These are phyloP conservation scores for Leptoclinus maculatus DNA, from an alignment of 2,797 vertebrate genomes.

Conservation along the genomic window DNA sequence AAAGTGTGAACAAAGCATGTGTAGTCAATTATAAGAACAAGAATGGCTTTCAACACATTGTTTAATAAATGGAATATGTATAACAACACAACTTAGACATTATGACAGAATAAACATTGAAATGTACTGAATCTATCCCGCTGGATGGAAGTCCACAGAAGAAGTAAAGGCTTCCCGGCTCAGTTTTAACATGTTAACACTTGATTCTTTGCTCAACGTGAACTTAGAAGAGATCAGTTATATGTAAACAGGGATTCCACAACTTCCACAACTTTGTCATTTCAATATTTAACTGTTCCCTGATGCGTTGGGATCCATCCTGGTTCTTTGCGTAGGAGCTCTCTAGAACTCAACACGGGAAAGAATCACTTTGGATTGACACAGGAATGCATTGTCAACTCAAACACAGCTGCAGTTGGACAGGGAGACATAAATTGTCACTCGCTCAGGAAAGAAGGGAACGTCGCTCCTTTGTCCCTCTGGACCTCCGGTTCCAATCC, in stretches of 20 bases:
- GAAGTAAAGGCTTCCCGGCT: background rate
- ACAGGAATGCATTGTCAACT: conserved; percentile 30
- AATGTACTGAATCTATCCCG: background rate
- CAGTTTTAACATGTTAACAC: too few relatives aligned
- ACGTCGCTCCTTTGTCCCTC: conserved; percentile 38
- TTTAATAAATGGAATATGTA: background rate
- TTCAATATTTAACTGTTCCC: conserved; percentile 14
- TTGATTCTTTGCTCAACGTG: background rate
- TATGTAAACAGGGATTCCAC: background rate
- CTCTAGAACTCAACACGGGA: background rate
- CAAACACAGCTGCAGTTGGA: conserved; percentile 28
- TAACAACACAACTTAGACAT: background rate
- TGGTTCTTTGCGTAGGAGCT: conserved; percentile 2
- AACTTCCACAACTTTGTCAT: conserved; percentile 31
- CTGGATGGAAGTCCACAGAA: background rate
- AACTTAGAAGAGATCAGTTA: background rate
- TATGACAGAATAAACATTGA: background rate
- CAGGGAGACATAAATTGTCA: conserved; percentile 31
- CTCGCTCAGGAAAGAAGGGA: conserved; percentile 13
- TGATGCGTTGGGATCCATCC: background rate
- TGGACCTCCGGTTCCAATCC: conserved; percentile 43
- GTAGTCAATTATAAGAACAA: background rate
- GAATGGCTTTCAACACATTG: background rate
- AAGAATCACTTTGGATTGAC: conserved; percentile 19
- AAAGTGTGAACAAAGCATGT: background rate